Evolutionary conservation across 2,113 vertebrate genomes (phyloP).

Genomic region (Hemiscyllium ocellatum): DNA sequence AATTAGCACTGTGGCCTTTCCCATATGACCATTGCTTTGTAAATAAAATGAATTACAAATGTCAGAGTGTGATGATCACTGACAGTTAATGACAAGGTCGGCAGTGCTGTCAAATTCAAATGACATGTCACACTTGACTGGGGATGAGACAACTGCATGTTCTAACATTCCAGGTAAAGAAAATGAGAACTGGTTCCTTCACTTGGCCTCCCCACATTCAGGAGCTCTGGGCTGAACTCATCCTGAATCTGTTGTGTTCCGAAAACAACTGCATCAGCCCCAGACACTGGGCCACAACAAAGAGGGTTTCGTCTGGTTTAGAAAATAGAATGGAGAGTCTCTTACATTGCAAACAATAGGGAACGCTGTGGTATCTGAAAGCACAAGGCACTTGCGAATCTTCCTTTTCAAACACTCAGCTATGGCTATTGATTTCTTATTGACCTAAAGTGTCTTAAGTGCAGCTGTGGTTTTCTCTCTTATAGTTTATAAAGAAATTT

Average conservation of each 20-base stretch:
- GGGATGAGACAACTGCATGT: conserved; percentile 61
- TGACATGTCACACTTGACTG: conserved; percentile 72
- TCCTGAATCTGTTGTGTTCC: conserved; percentile 63
- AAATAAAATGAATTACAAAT: conserved; percentile 71
- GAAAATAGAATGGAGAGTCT: conserved; percentile 49
- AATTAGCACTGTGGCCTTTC: conserved; percentile 14
- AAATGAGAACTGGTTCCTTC: conserved; percentile 60
- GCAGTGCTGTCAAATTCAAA: conserved; percentile 66
- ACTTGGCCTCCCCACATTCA: conserved; percentile 54
- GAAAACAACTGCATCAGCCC: conserved; percentile 70
- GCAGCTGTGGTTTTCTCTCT: conserved; percentile 70
- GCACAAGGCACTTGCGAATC: conserved; percentile 57
- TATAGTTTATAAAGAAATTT: conserved; percentile 69
- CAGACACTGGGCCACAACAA: conserved; percentile 55
- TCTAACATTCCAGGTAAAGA: conserved; percentile 66
- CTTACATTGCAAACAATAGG: conserved; percentile 64
- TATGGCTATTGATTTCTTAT: conserved; percentile 93
- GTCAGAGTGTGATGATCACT: conserved; percentile 56
- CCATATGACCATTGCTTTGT: conserved; percentile 57
- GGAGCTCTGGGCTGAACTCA: conserved; percentile 57
- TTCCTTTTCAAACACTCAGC: conserved; percentile 86
- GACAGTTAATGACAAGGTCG: conserved; percentile 72
- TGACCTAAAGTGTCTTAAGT: conserved; percentile 86
- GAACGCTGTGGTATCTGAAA: conserved; percentile 60
- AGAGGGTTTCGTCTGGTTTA: conserved; percentile 60